Evolutionary conservation across 2,113 vertebrate species (phyloP), one percentile per base, ranked within the genome.

Genomic region (Barbus barbus): DNA sequence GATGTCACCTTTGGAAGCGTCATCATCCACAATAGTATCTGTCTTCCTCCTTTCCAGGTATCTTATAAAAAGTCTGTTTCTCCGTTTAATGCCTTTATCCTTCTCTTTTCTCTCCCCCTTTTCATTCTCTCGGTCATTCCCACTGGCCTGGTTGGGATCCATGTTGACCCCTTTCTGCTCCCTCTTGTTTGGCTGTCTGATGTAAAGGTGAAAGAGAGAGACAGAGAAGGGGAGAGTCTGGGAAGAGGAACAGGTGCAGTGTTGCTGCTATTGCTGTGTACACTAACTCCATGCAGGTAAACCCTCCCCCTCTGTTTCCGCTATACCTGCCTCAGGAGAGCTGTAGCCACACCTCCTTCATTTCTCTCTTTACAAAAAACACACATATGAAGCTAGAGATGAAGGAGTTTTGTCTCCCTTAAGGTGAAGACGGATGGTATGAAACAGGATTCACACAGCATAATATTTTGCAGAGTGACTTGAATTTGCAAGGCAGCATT

Each of bases 31-130:
- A 84, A 98, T 93, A 1, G 96, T 96, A 91, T 98, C 98, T 0
- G 97, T 99, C 89, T 92, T 97, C 85, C 97, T 96, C 88, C 98
- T 96, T 91, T 99, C 97, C 87, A 96, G 89, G 84, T 98, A 98
- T 24, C 94, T 96, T 87, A 97, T 89, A 81, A 99, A 96, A 83
- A 95, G 89, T 85, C 97, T 87, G 88, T 95, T 96, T 88, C 93
- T 96, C 86, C 91, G 96, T 90, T 91, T 96, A 83, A 92, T 89
- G 38, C 88, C 93, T 87, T 91, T 94, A 0, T 87, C 80, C 16
- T 91, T 93, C 48, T 96, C 96, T 83, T 95, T 84, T 22, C 85
- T 61, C 71, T 88, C 53, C 67, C 91, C 95, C 67, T 87, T 93
- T 63, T 91, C 93, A 56, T 87, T 92, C 73, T 93, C 87, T 63